Evolutionary conservation across 1,140 invertebrate genomes (phyloP).

Genomic region (Ooceraea biroi): DNA sequence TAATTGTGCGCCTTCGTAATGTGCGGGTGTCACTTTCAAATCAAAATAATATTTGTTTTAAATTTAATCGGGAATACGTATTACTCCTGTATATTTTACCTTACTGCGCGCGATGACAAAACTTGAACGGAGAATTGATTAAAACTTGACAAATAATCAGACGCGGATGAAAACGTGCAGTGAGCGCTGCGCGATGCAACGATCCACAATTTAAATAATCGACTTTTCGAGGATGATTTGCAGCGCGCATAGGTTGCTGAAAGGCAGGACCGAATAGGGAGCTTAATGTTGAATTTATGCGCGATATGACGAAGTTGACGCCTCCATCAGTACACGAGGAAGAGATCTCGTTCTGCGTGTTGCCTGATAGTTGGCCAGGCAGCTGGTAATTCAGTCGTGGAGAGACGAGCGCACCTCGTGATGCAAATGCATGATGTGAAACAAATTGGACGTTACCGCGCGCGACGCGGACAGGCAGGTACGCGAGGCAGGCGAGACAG

Average conservation of each 20-base stretch:
- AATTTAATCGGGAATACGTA: not conserved
- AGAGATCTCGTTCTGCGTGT: slow-evolving; percentile 1
- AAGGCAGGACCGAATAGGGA: not conserved
- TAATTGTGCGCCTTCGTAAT: slow-evolving; percentile 9
- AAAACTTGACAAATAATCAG: slow-evolving; percentile 30
- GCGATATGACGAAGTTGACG: not conserved
- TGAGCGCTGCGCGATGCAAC: too few relatives aligned
- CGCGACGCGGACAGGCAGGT: too few relatives aligned
- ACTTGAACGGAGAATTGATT: not conserved
- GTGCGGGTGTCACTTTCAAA: slow-evolving; percentile 7
- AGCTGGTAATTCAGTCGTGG: slow-evolving; percentile 3
- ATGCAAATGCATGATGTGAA: slow-evolving; percentile 44
- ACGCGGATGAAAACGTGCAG: too few relatives aligned
- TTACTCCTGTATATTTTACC: not conserved
- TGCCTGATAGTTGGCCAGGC: not conserved
- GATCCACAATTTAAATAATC: too few relatives aligned
- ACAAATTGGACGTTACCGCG: slow-evolving; percentile 17
- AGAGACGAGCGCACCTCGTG: not conserved
- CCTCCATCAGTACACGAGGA: not conserved
- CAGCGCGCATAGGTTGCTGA: not conserved
- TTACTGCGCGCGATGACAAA: not conserved
- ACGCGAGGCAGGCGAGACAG: not conserved
- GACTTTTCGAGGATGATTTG: slow-evolving; percentile 23
- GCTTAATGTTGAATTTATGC: slow-evolving; percentile 30
- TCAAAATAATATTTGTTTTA: not conserved